phyloP scores from a whole-genome alignment of 2,113 vertebrate species.

The Pseudolaguvia tuberculata region DNA sequence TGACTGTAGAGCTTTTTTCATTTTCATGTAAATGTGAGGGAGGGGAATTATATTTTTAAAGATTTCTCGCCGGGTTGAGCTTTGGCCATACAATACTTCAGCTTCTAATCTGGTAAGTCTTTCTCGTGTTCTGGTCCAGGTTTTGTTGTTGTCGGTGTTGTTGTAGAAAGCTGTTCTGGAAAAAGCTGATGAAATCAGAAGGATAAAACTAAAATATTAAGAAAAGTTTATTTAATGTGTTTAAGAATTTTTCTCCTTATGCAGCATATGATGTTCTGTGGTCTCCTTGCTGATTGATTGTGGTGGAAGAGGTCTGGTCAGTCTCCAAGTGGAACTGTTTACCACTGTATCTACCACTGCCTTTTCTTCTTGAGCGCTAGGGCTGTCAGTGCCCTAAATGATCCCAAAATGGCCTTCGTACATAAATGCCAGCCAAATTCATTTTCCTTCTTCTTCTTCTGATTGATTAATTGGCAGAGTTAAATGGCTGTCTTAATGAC shows the following conservation, averaged over 20 bases:
- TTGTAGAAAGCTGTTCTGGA: background rate
- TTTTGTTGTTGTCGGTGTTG: background rate
- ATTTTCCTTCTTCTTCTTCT: conserved; percentile 20
- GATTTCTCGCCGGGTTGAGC: too few relatives aligned
- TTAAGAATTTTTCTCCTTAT: background rate
- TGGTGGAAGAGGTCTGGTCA: conserved; percentile 34
- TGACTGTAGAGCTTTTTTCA: too few relatives aligned
- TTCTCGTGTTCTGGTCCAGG: background rate
- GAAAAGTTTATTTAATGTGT: background rate
- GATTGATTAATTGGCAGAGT: conserved; percentile 48
- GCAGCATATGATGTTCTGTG: conserved; percentile 8
- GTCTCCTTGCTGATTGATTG: conserved; percentile 34
- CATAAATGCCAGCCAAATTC: background rate
- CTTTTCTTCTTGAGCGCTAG: background rate
- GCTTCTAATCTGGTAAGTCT: background rate
- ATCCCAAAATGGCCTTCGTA: conserved; percentile 10
- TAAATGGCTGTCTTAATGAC: conserved; percentile 48
- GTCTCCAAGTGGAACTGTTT: conserved; percentile 39
- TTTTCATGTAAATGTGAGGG: too few relatives aligned
- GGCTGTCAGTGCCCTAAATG: conserved; percentile 9
- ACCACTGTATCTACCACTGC: background rate
- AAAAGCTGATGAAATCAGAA: background rate
- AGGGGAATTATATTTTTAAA: too few relatives aligned
- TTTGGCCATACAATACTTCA: background rate
- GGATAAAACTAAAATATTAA: conserved; percentile 1